phyloP scores from a whole-genome alignment of 1,140 invertebrate genomes.

The Acromyrmex echinatior region DNA sequence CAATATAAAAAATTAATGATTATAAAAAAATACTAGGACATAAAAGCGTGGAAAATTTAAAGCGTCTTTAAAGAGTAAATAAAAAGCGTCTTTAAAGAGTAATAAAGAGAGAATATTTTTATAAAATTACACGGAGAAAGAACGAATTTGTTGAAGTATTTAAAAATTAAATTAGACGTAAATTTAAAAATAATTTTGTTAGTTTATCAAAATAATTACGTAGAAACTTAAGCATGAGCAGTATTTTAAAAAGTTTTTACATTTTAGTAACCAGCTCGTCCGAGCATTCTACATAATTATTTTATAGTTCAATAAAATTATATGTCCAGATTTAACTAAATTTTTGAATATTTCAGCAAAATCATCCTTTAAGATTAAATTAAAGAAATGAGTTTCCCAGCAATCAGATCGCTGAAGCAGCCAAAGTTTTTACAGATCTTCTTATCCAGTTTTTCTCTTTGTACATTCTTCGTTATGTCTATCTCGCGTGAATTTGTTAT shows the following conservation, averaged over 20 bases:
- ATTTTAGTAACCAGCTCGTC: too few species aligned
- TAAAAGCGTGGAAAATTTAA: background rate
- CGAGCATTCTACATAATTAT: too few species aligned
- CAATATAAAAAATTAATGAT: background rate
- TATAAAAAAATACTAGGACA: background rate
- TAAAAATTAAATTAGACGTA: too few species aligned
- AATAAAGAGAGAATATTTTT: background rate
- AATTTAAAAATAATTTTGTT: too few species aligned
- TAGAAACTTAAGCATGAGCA: too few species aligned
- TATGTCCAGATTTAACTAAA: too few species aligned
- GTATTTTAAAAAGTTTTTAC: too few species aligned
- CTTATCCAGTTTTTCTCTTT: background rate
- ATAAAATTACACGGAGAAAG: background rate
- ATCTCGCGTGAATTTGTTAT: background rate
- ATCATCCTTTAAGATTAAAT: background rate
- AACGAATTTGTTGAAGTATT: too few species aligned
- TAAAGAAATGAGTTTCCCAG: background rate
- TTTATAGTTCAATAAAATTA: too few species aligned
- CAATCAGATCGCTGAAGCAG: background rate
- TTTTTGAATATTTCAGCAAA: too few species aligned
- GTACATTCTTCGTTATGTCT: background rate
- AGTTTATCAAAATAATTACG: too few species aligned
- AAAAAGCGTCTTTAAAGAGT: background rate
- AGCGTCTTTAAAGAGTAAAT: background rate
- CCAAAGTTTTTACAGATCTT: background rate